Evolutionary conservation across 2,113 vertebrate genomes (phyloP).

Genomic region (Siniperca chuatsi): DNA sequence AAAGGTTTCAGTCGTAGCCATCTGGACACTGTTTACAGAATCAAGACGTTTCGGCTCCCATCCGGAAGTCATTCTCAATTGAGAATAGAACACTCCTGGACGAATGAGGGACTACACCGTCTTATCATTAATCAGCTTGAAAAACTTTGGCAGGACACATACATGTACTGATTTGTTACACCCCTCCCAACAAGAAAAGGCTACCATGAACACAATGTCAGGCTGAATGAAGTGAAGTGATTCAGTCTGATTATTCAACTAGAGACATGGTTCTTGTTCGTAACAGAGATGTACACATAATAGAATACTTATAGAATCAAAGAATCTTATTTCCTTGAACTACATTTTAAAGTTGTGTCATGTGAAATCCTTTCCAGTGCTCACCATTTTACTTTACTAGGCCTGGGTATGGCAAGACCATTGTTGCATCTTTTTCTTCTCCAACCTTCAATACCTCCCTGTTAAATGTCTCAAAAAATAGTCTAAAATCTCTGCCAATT

Average conservation of each 20-base stretch:
- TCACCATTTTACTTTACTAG: background rate
- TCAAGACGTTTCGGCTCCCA: no score
- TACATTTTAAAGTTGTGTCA: background rate
- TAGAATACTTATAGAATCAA: background rate
- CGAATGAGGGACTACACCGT: no score
- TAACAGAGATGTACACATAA: background rate
- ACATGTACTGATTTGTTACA: no score
- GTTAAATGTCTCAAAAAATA: slow-evolving; percentile 1
- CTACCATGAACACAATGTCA: no score
- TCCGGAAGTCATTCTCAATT: no score
- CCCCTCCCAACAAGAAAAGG: no score
- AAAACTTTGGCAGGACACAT: no score
- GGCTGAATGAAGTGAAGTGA: background rate
- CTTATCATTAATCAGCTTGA: no score
- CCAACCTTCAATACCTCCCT: background rate
- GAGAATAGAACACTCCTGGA: no score
- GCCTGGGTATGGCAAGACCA: background rate
- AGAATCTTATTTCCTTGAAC: background rate
- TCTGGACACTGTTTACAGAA: no score
- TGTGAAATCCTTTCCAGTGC: background rate
- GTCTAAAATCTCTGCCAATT: slow-evolving; percentile 22
- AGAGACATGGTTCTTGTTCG: background rate
- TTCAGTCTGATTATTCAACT: background rate
- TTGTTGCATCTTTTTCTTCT: background rate
- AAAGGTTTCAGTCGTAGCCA: no score